phyloP scores from a whole-genome alignment of 2,113 vertebrate genomes.

The Rafetus swinhoei region DNA sequence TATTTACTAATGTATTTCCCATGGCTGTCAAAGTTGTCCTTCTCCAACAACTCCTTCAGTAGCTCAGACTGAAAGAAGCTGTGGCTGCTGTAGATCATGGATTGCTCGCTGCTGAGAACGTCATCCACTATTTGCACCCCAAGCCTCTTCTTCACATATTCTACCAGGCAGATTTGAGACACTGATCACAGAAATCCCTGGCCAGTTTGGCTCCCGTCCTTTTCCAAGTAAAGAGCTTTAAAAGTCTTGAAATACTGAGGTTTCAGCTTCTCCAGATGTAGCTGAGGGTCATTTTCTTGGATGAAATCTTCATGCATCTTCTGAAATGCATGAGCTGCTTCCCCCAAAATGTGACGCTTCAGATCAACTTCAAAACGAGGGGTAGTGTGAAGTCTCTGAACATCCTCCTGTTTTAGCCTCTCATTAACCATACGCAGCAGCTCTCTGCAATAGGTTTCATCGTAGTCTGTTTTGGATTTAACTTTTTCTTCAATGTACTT shows the following conservation, averaged over 20 bases:
- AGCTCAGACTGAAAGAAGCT: constrained; percentile 21
- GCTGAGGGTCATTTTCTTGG: constrained; percentile 10
- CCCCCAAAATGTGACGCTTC: constrained; percentile 9
- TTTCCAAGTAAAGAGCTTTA: constrained; percentile 22
- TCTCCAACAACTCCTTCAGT: neutral
- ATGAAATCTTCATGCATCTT: constrained; percentile 3
- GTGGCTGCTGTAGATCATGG: neutral
- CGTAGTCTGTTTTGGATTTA: constrained; percentile 62
- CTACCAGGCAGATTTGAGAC: constrained; percentile 20
- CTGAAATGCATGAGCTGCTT: constrained; percentile 1
- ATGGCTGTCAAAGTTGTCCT: neutral
- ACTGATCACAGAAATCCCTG: constrained; percentile 7
- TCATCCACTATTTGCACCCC: constrained; percentile 32
- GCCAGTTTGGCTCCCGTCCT: constrained; percentile 13
- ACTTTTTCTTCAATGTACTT: constrained; percentile 65
- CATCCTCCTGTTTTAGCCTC: neutral
- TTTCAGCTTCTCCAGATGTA: neutral
- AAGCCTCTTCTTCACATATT: neutral
- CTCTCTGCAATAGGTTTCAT: constrained; percentile 39
- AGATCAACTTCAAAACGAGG: constrained; percentile 27
- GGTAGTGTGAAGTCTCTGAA: neutral
- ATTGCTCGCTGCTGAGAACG: neutral
- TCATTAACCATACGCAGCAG: constrained; percentile 74
- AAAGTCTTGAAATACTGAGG: constrained; percentile 16
- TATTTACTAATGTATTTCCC: neutral